Evolutionary conservation across 2,113 vertebrate species (phyloP).

Genomic region (Elephas maximus): DNA sequence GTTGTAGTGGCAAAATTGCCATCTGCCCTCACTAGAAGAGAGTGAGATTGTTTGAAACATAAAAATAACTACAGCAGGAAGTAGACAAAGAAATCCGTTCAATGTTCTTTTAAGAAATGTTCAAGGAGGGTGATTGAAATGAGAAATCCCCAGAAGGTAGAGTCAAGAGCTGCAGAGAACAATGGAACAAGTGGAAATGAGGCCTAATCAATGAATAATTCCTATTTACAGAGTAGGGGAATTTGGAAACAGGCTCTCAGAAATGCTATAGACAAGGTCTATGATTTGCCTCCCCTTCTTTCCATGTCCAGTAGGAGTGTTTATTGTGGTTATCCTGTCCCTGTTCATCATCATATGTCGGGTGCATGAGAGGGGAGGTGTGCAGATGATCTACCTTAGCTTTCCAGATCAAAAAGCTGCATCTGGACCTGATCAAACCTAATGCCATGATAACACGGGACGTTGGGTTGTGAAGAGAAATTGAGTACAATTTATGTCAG

Average conservation of each 20-base stretch:
- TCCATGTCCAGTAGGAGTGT: neutral
- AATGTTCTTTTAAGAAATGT: neutral
- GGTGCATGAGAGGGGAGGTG: accelerated
- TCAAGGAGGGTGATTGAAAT: neutral
- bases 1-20: neutral
- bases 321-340: neutral
- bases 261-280: neutral
- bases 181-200: neutral
- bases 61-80: constrained; percentile 1
- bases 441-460: neutral
- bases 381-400: neutral
- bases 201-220: neutral
- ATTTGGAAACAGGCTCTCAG: neutral
- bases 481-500: neutral
- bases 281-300: neutral
- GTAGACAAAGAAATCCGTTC: neutral
- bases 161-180: neutral
- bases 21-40: neutral
- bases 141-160: neutral
- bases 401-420: neutral
- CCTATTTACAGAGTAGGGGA: neutral
- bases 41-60: neutral
- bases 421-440: neutral
- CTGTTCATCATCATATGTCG: neutral
- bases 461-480: neutral